Conservation (phyloP, 2,888 invertebrate species). For the Elysia crispata region DNA sequence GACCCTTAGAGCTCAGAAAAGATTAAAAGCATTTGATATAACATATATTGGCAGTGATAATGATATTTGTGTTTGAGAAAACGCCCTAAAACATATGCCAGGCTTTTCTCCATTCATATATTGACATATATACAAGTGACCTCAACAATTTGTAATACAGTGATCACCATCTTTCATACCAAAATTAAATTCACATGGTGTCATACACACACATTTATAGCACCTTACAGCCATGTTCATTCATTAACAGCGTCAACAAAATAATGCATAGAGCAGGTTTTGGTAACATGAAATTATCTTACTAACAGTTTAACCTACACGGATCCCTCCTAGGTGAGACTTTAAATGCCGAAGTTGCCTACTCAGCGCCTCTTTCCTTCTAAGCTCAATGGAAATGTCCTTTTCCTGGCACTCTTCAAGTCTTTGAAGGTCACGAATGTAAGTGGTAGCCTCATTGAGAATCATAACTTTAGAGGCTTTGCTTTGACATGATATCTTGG, state of each 20-base stretch:
- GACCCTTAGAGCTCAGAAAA: too few species aligned
- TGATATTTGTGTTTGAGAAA: slow-evolving; percentile 13
- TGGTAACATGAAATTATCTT: background rate
- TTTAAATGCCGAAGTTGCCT: slow-evolving; percentile 30
- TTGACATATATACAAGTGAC: background rate
- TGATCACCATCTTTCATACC: background rate
- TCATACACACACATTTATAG: too few species aligned
- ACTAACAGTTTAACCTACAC: background rate
- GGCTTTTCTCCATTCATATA: slow-evolving; percentile 41
- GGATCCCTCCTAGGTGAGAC: slow-evolving; percentile 24
- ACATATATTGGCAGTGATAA: too few species aligned
- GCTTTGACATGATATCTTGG: slow-evolving; percentile 27
- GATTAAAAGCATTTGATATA: too few species aligned
- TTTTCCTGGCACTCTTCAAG: slow-evolving; percentile 15
- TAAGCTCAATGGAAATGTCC: slow-evolving; percentile 22
- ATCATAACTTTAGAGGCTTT: slow-evolving; percentile 46
- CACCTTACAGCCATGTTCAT: background rate
- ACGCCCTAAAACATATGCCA: slow-evolving; percentile 44
- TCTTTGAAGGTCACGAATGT: slow-evolving; percentile 38
- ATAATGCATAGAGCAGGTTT: background rate
- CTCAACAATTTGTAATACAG: background rate
- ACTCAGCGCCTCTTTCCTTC: background rate
- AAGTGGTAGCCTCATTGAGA: slow-evolving; percentile 33
- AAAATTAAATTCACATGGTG: background rate
- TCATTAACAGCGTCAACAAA: background rate